Percentiles rank a stretch among this genome's conserved stretches.
Conservation (phyloP, 2,797 vertebrate genomes). For the Echiichthys vipera region DNA sequence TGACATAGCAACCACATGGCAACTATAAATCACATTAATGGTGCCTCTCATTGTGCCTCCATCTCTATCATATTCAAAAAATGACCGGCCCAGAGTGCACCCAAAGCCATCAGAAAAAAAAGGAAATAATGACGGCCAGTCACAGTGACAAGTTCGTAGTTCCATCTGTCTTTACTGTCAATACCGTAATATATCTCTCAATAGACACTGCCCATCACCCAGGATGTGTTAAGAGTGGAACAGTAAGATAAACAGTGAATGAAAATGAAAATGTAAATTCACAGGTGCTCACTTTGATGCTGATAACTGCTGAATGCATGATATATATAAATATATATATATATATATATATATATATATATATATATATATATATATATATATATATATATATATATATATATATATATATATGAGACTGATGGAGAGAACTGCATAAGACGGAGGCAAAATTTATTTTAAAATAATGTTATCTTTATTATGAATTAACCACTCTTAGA, state of each 20-base stretch:
- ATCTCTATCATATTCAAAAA: conserved; percentile 78
- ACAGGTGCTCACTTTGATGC: neutral
- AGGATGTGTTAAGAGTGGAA: neutral
- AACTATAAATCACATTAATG: conserved; percentile 87
- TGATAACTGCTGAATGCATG: neutral
- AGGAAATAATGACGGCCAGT: conserved; percentile 27
- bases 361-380: too few relatives aligned
- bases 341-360: too few relatives aligned
- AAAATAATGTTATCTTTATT: neutral
- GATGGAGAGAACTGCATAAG: neutral
- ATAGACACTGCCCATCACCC: conserved; percentile 1
- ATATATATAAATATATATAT: too few relatives aligned
- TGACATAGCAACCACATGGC: conserved; percentile 85
- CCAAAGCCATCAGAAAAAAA: conserved; percentile 36
- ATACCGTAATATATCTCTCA: conserved; percentile 25
- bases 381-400: too few relatives aligned
- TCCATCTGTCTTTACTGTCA: conserved; percentile 37
- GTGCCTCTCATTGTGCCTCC: conserved; percentile 79
- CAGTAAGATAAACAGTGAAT: neutral
- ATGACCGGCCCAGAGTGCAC: conserved; percentile 50
- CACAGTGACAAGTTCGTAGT: conserved; percentile 37
- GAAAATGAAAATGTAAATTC: neutral
- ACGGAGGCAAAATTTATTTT: neutral
- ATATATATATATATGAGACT: too few relatives aligned
- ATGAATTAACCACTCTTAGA: neutral